phyloP scores from a whole-genome alignment of 2,113 vertebrate species.

The Ameiurus melas region DNA sequence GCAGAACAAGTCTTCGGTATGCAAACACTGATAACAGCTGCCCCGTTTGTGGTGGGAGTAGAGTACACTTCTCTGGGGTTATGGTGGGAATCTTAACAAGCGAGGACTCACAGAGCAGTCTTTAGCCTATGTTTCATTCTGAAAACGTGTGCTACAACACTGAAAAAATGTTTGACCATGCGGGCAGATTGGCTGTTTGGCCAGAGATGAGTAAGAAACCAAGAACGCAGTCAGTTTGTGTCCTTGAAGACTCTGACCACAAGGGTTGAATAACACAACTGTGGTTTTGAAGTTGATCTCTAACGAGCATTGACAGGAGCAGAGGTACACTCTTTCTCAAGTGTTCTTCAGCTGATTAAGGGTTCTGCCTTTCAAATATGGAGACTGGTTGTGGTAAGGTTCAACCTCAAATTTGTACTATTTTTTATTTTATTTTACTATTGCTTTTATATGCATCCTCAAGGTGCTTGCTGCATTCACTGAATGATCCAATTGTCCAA shows the following conservation, averaged over 20 bases:
- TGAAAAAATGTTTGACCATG: slow-evolving; percentile 4
- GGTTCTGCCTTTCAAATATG: background rate
- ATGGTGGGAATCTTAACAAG: slow-evolving; percentile 25
- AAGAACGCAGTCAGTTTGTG: background rate
- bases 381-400: background rate
- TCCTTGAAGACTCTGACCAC: slow-evolving; percentile 5
- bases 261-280: background rate
- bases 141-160: background rate
- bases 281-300: background rate
- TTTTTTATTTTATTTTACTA: too few relatives aligned
- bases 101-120: background rate
- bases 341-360: background rate
- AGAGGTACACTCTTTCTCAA: background rate
- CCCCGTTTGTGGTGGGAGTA: slow-evolving; percentile 9
- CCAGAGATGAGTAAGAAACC: slow-evolving; percentile 15
- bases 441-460: background rate
- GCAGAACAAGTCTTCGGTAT: slow-evolving; percentile 26
- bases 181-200: slow-evolving; percentile 2
- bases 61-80: slow-evolving; percentile 3
- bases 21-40: slow-evolving; percentile 33
- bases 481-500: background rate
- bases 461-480: background rate
- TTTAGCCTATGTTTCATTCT: background rate
- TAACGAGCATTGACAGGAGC: background rate
- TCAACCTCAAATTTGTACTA: background rate